Evolutionary conservation across 2,113 vertebrate genomes (phyloP), one percentile per base, ranked within the genome.

Genomic region (Nannospalax galili): DNA sequence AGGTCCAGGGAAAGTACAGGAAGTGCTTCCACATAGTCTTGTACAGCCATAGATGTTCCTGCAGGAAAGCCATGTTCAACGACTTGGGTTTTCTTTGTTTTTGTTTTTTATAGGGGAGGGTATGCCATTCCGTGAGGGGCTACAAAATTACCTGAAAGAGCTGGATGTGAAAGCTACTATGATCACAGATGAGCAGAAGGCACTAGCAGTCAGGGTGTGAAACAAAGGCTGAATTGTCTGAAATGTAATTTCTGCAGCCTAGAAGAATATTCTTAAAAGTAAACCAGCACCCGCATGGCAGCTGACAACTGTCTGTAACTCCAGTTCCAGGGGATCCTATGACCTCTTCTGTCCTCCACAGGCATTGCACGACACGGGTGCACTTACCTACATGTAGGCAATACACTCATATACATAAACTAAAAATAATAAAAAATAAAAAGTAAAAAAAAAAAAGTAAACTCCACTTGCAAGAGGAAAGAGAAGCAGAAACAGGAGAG

Each of bases 101-200:
- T n/a, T n/a, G n/a, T n/a, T n/a, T n/a, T n/a, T n/a, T n/a, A 58
- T 35, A 0, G 24, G 4, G 12, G 12, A 7, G 14, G 5, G 16
- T n/a, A 3, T 1, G 5, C 79, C 45, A 5, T 56, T 8, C 32
- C 22, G 0, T 5, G 9, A 73, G 5, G 22, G 1, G 40, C 1
- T 17, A 30, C 26, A 60, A 42, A 78, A 26, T 28, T 35, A 52
- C 82, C 58, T 11, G 6, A 40, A 62, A 32, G 37, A 64, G 45
- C 35, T 79, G 45, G 2, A 15, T 64, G 3, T 12, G 35, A 67
- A 56, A n/a, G 10, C 40, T 48, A 1, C 5, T 52, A 11, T 35
- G 35, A 42, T 37, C 12, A 37, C 19, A 45, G 17, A 52, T 4
- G 58, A 64, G 5, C n/a, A 91, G 78, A 19, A 77, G 22, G 20